phyloP scores from a whole-genome alignment of 2,888 invertebrate species.

The Melieria omissa region DNA sequence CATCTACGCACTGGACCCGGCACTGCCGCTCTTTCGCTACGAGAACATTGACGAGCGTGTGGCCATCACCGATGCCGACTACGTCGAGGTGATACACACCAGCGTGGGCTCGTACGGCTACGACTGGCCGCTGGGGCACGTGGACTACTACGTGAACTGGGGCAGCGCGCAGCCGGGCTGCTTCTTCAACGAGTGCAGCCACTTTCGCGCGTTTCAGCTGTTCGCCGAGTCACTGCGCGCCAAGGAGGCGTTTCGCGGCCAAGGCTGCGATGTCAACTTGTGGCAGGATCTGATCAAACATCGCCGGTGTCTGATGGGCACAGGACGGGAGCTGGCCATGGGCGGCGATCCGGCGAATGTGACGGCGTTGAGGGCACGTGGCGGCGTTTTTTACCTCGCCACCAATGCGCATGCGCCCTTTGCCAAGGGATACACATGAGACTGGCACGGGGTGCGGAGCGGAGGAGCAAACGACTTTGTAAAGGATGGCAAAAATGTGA shows the following conservation, averaged over 20 bases:
- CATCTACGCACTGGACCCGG: constrained; percentile 74
- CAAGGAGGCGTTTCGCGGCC: constrained; percentile 46
- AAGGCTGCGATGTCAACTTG: constrained; percentile 50
- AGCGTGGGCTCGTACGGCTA: constrained; percentile 68
- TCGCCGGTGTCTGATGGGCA: constrained; percentile 50
- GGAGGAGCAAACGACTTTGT: not conserved
- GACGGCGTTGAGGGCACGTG: constrained; percentile 41
- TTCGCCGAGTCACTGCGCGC: constrained; percentile 53
- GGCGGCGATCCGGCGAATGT: constrained; percentile 53
- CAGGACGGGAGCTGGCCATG: constrained; percentile 46
- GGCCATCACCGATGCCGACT: constrained; percentile 73
- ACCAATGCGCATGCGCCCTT: constrained; percentile 56
- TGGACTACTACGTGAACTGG: constrained; percentile 73
- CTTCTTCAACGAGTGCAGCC: constrained; percentile 61
- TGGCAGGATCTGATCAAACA: constrained; percentile 55
- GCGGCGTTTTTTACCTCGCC: constrained; percentile 58
- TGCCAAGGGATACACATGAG: constrained; percentile 34
- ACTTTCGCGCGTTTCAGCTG: constrained; percentile 60
- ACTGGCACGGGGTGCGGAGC: not conserved
- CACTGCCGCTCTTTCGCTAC: constrained; percentile 64
- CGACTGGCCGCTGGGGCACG: constrained; percentile 67
- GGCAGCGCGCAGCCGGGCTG: constrained; percentile 74
- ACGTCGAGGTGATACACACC: constrained; percentile 81
- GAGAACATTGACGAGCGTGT: constrained; percentile 63
- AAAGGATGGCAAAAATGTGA: constrained; percentile 14